Conservation (phyloP, 2,888 invertebrate genomes). For the Amphiduros pacificus region DNA sequence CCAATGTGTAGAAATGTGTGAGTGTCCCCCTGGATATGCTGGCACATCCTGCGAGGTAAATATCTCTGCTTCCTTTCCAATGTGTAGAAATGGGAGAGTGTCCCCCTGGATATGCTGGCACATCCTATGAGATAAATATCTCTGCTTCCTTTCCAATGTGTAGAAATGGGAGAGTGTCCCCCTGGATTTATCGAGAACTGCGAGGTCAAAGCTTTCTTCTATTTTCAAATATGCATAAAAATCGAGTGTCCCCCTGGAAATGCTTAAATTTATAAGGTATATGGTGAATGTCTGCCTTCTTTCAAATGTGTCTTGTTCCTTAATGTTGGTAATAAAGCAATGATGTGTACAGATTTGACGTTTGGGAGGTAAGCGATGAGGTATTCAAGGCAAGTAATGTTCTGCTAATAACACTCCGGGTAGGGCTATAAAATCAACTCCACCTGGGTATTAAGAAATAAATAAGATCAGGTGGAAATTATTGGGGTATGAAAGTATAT, state of each 20-base stretch:
- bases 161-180: constrained; percentile 84
- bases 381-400: too few relatives aligned
- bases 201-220: not conserved
- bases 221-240: not conserved
- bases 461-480: too few relatives aligned
- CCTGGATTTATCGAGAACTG: constrained; percentile 63
- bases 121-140: constrained; percentile 77
- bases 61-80: not conserved
- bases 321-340: too few relatives aligned
- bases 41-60: constrained; percentile 81
- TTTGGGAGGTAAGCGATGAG: too few relatives aligned
- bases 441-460: too few relatives aligned
- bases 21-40: constrained; percentile 79
- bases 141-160: constrained; percentile 39
- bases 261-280: too few relatives aligned
- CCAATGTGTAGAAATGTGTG: constrained; percentile 72
- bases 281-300: too few relatives aligned
- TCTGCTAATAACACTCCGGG: too few relatives aligned
- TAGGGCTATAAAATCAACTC: too few relatives aligned
- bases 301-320: too few relatives aligned
- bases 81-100: constrained; percentile 79
- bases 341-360: too few relatives aligned
- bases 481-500: too few relatives aligned
- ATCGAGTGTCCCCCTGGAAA: not conserved
- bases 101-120: constrained; percentile 78